Conservation (phyloP, 2,888 invertebrate species). For the Zaprionus obscuricornis region DNA sequence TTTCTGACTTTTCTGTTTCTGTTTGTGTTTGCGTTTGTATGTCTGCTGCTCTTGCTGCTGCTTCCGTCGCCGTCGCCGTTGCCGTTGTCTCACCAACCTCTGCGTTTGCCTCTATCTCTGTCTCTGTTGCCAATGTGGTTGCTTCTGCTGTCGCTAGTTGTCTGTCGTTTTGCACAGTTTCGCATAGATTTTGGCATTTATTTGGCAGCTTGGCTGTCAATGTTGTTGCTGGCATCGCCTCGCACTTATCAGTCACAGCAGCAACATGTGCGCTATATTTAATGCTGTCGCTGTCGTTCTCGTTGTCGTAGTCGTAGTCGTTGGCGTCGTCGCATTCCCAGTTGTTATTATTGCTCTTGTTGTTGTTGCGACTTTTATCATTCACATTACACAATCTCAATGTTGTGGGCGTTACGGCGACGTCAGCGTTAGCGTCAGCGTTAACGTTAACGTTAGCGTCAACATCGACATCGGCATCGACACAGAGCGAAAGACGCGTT, state of each 20-base stretch:
- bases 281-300: slow-evolving; percentile 31
- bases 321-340: slow-evolving; percentile 21
- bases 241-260: slow-evolving; percentile 38
- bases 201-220: slow-evolving; percentile 50
- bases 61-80: slow-evolving; percentile 21
- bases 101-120: no score
- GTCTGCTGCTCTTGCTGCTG: slow-evolving; percentile 20
- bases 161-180: slow-evolving; percentile 56
- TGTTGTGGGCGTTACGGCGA: slow-evolving; percentile 67
- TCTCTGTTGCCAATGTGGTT: slow-evolving; percentile 1
- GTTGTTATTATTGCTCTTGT: slow-evolving; percentile 42
- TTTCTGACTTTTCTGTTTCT: no score
- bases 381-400: slow-evolving; percentile 69
- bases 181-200: slow-evolving; percentile 75
- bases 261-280: slow-evolving; percentile 55
- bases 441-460: slow-evolving; percentile 37
- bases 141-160: slow-evolving; percentile 12
- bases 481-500: slow-evolving; percentile 49
- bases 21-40: slow-evolving; percentile 24
- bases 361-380: slow-evolving; percentile 59
- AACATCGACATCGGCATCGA: slow-evolving; percentile 17
- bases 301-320: slow-evolving; percentile 31
- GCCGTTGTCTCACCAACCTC: no score
- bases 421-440: slow-evolving; percentile 35
- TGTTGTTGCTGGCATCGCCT: slow-evolving; percentile 40